phyloP scores from a whole-genome alignment of 2,113 vertebrate species.

The Callopanchax toddi region DNA sequence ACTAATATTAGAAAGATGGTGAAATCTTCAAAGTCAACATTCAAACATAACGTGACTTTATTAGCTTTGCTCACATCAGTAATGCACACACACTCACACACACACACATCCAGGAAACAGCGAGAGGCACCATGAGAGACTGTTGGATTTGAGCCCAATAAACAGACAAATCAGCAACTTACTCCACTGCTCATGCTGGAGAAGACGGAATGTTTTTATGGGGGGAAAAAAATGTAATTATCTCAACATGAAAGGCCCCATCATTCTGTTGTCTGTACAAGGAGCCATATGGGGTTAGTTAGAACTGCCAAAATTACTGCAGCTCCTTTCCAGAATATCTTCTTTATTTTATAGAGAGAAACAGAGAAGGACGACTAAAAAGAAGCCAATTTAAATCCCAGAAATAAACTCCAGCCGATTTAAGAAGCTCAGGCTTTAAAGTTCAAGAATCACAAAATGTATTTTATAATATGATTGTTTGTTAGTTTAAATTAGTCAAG shows the following conservation, averaged over 20 bases:
- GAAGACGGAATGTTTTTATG: conserved; percentile 30
- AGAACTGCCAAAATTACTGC: conserved; percentile 32
- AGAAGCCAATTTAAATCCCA: not conserved
- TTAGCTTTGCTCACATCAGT: conserved; percentile 28
- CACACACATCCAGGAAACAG: conserved; percentile 16
- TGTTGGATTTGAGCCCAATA: conserved; percentile 48
- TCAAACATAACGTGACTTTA: conserved; percentile 31
- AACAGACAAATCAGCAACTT: conserved; percentile 49
- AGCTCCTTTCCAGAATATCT: conserved; percentile 7
- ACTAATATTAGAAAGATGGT: conserved; percentile 1
- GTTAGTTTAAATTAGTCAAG: not conserved
- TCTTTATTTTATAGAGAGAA: conserved; percentile 19
- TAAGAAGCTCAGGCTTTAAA: not conserved
- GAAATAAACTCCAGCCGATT: not conserved
- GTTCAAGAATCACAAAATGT: not conserved
- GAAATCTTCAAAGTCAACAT: conserved; percentile 35
- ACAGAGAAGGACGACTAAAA: not conserved
- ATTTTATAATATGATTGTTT: not conserved
- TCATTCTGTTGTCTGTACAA: conserved; percentile 44
- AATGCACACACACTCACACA: conserved; percentile 12
- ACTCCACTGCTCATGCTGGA: conserved; percentile 23
- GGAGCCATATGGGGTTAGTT: conserved; percentile 25
- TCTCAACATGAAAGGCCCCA: conserved; percentile 51
- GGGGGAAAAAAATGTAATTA: conserved; percentile 53
- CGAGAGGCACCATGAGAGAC: conserved; percentile 32